A percentile compares a stretch with the other conserved stretches of the same genome.
Evolutionary conservation across 2,113 vertebrate genomes (phyloP).

Genomic region (Pachypanchax playfairii): DNA sequence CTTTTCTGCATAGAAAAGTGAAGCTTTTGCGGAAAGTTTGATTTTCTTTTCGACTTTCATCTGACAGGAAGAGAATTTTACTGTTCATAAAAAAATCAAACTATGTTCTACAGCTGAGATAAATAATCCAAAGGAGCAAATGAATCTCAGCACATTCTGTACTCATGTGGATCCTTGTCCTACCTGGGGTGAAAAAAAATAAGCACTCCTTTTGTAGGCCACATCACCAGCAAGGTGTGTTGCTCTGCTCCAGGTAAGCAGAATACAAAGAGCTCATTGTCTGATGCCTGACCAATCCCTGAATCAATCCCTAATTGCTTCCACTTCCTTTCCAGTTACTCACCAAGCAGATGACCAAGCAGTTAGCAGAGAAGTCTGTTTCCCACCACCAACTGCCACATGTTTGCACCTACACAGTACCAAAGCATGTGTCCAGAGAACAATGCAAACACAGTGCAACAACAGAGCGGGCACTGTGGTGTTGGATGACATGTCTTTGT

Average conservation of each 20-base stretch:
- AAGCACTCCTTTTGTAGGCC: constrained; percentile 21
- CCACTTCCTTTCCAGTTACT: constrained; percentile 12
- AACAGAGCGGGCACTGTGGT: constrained; percentile 51
- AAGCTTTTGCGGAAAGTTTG: not conserved
- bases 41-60: constrained; percentile 4
- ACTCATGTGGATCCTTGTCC: constrained; percentile 18
- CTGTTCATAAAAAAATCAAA: constrained; percentile 22
- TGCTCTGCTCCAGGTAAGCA: constrained; percentile 26
- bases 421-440: constrained; percentile 46
- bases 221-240: constrained; percentile 11
- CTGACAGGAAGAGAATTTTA: constrained; percentile 3
- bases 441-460: constrained; percentile 58
- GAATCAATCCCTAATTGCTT: constrained; percentile 11
- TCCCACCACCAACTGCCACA: constrained; percentile 10
- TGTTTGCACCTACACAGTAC: constrained; percentile 23
- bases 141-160: constrained; percentile 15
- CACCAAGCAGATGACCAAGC: constrained; percentile 35
- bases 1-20: too few relatives aligned
- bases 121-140: constrained; percentile 11
- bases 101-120: constrained; percentile 15
- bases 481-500: constrained; percentile 72
- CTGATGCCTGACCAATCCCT: constrained; percentile 32
- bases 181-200: constrained; percentile 20
- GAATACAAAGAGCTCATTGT: constrained; percentile 57
- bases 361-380: constrained; percentile 41